Conservation (phyloP, 2,888 invertebrate genomes). For the Drosophila sordidula region DNA sequence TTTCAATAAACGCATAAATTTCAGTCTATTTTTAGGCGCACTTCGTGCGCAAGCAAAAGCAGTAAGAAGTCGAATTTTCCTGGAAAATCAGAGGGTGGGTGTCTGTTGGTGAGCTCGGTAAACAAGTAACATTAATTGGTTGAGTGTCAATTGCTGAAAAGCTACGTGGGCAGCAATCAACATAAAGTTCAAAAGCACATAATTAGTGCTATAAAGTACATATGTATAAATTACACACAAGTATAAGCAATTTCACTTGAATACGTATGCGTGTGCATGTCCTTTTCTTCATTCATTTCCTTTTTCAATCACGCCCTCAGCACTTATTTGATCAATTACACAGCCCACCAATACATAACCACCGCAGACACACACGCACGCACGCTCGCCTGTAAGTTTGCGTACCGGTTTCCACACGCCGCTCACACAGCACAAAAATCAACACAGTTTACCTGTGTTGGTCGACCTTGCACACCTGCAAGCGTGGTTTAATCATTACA, state of each 20-base stretch:
- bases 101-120: not conserved
- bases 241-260: too few relatives aligned
- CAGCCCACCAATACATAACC: too few relatives aligned
- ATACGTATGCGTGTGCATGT: too few relatives aligned
- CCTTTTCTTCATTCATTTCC: too few relatives aligned
- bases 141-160: constrained; percentile 22
- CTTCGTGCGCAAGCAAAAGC: constrained; percentile 16
- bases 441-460: not conserved
- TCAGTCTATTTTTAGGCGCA: constrained; percentile 65
- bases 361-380: not conserved
- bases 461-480: not conserved
- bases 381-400: constrained; percentile 4
- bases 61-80: constrained; percentile 10
- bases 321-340: not conserved
- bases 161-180: constrained; percentile 14
- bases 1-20: constrained; percentile 71
- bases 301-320: not conserved
- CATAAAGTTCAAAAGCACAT: constrained; percentile 20
- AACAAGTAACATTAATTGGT: constrained; percentile 46
- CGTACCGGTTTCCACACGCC: constrained; percentile 3
- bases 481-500: constrained; percentile 13
- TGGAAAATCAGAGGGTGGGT: not conserved
- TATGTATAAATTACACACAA: too few relatives aligned
- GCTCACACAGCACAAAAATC: constrained; percentile 3
- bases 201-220: too few relatives aligned